phyloP scores from a whole-genome alignment of 2,797 vertebrate species.

The Anas bernieri region DNA sequence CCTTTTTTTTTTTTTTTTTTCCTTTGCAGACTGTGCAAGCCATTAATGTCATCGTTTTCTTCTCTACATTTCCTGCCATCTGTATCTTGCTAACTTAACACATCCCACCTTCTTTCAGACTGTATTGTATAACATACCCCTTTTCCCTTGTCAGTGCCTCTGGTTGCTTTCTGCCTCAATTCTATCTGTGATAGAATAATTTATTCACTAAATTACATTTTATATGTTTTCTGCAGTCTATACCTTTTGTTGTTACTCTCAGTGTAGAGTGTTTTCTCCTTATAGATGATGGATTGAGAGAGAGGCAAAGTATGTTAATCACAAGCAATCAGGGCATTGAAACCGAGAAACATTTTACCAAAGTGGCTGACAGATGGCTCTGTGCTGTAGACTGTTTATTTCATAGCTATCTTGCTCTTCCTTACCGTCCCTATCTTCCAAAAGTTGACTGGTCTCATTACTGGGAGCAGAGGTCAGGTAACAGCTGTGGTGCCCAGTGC shows the following conservation, averaged over 20 bases:
- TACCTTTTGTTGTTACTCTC: background rate
- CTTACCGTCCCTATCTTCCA: background rate
- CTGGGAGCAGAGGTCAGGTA: background rate
- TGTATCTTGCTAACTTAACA: background rate
- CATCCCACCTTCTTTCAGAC: background rate
- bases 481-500: background rate
- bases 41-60: background rate
- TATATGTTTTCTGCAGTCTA: conserved; percentile 9
- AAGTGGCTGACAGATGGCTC: background rate
- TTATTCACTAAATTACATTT: background rate
- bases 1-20: background rate
- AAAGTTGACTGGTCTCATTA: background rate
- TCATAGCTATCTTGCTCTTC: background rate
- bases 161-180: background rate
- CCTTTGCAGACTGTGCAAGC: background rate
- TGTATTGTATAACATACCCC: background rate
- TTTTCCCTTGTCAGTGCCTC: background rate
- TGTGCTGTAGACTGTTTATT: background rate
- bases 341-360: background rate
- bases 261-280: background rate
- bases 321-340: background rate
- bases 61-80: background rate
- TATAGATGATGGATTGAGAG: background rate
- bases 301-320: background rate
- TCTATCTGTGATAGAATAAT: conserved; percentile 1